Evolutionary conservation across 2,113 vertebrate species (phyloP).

Genomic region (Upupa epops): DNA sequence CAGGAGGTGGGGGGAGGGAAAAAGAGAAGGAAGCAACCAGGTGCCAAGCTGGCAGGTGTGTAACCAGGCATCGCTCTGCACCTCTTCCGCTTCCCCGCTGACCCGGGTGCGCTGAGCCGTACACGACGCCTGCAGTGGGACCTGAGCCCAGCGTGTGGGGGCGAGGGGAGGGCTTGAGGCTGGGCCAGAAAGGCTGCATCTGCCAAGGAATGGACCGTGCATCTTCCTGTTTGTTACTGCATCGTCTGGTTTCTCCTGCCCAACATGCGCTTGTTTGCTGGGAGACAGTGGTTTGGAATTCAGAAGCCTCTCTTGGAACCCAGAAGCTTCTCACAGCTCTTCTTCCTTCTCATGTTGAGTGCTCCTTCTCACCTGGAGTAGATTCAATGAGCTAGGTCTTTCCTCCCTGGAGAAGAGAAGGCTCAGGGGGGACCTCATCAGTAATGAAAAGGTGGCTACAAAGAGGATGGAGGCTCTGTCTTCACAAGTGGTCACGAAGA

Average conservation of each 20-base stretch:
- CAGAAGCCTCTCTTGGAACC: not conserved
- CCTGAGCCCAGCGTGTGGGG: rapidly evolving
- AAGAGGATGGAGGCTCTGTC: not conserved
- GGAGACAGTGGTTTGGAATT: not conserved
- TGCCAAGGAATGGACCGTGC: not conserved
- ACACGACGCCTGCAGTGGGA: rapidly evolving
- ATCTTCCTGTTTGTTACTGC: rapidly evolving
- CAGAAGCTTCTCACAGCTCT: not conserved
- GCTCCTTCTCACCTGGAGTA: not conserved
- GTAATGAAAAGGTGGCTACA: not conserved
- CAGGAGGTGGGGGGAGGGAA: not conserved
- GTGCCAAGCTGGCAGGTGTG: constrained; percentile 23
- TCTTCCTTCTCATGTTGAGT: rapidly evolving
- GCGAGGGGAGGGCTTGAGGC: not conserved
- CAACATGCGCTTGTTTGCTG: rapidly evolving
- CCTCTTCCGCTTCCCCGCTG: not conserved
- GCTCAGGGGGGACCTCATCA: not conserved
- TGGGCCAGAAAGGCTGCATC: not conserved
- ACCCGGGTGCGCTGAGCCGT: rapidly evolving
- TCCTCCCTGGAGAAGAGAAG: not conserved
- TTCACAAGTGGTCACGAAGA: not conserved
- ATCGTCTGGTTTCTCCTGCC: rapidly evolving
- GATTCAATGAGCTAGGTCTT: rapidly evolving
- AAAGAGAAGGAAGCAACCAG: rapidly evolving
- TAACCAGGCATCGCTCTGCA: not conserved